A percentile compares a stretch with the other conserved stretches of the same genome.
Conservation (phyloP, 1,140 invertebrate genomes). For the Euura lappo region DNA sequence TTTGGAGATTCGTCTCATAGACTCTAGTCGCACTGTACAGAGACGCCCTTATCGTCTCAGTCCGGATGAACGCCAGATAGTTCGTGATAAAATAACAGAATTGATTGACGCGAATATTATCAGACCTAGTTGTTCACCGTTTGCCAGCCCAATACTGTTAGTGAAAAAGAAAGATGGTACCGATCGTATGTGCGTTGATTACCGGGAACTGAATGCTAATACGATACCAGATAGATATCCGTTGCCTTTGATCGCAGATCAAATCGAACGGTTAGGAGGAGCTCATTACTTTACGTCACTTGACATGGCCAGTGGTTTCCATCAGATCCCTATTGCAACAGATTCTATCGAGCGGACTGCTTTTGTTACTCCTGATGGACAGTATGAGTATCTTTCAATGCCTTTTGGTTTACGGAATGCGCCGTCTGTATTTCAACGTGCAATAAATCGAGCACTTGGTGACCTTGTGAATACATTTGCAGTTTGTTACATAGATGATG, state of each 20-base stretch:
- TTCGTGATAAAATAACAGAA: conserved; percentile 18
- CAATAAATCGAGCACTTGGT: conserved; percentile 18
- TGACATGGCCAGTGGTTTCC: conserved; percentile 56
- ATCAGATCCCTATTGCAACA: conserved; percentile 52
- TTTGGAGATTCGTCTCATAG: conserved; percentile 20
- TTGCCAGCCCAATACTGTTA: conserved; percentile 44
- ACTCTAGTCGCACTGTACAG: conserved; percentile 20
- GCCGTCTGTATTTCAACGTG: conserved; percentile 45
- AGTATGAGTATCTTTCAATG: conserved; percentile 51
- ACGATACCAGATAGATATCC: conserved; percentile 52
- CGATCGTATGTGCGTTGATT: conserved; percentile 55
- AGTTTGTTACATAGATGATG: conserved; percentile 27
- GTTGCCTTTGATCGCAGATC: conserved; percentile 54
- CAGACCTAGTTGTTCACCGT: conserved; percentile 36
- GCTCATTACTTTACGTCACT: conserved; percentile 46
- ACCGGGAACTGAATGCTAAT: conserved; percentile 43
- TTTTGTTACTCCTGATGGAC: conserved; percentile 51
- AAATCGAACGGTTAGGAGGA: conserved; percentile 43
- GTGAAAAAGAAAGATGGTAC: conserved; percentile 52
- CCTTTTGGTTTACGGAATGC: conserved; percentile 58
- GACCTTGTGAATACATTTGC: conserved; percentile 12
- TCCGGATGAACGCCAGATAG: conserved; percentile 19
- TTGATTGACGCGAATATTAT: conserved; percentile 25
- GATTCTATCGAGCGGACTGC: conserved; percentile 53
- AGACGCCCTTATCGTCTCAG: conserved; percentile 22